Evolutionary conservation across 1,140 invertebrate genomes (phyloP).

Genomic region (Penaeus vannamei): DNA sequence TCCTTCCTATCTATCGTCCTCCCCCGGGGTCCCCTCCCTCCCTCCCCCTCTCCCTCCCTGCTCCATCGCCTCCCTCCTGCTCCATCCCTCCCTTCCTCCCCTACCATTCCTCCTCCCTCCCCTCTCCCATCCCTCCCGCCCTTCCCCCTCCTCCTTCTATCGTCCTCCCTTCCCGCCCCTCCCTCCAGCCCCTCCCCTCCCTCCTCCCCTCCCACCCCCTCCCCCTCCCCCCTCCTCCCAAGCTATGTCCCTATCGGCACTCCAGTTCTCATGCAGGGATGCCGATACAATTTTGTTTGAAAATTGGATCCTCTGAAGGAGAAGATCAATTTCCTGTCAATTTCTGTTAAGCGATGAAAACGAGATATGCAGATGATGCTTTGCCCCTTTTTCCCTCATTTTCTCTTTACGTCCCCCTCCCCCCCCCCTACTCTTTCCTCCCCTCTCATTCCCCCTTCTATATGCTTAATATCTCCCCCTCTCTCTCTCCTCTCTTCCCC

Average conservation of each 20-base stretch:
- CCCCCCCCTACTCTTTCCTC: not conserved
- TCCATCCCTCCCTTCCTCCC: not conserved
- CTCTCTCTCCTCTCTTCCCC: not conserved
- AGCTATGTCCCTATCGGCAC: no score
- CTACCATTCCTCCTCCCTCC: not conserved
- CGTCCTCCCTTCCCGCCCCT: not conserved
- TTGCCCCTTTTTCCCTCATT: not conserved
- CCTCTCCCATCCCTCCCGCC: not conserved
- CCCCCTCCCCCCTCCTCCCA: not conserved
- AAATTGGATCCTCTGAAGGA: conserved; percentile 48
- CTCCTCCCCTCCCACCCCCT: no score
- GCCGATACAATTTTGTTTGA: conserved; percentile 41
- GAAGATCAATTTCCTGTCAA: conserved; percentile 58
- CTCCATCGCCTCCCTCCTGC: not conserved
- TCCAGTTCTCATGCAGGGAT: no score
- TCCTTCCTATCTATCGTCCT: not conserved
- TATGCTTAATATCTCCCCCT: not conserved
- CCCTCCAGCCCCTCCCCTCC: no score
- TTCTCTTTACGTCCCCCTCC: not conserved
- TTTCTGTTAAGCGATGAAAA: conserved; percentile 52
- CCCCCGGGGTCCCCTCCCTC: not conserved
- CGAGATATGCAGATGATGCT: conserved; percentile 40
- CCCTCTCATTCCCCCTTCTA: not conserved
- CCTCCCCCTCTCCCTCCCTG: not conserved
- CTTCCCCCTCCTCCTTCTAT: not conserved